These are phyloP conservation scores for Aix galericulata DNA, from an alignment of 2,113 vertebrate genomes.

Conservation along the genomic window DNA sequence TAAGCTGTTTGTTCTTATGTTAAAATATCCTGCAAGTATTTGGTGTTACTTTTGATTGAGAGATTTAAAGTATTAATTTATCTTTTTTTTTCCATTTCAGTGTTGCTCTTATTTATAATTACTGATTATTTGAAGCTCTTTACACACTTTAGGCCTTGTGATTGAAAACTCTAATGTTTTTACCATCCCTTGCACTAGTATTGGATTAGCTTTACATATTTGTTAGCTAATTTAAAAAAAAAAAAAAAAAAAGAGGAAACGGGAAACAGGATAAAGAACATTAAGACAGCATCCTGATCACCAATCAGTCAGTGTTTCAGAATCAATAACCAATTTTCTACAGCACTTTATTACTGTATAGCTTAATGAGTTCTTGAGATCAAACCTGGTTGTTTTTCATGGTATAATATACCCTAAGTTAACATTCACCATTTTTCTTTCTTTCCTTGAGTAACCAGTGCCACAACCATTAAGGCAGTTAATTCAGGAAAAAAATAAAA, in stretches of 20 bases:
- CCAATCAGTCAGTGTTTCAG: neutral
- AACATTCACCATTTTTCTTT: neutral
- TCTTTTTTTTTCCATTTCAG: neutral
- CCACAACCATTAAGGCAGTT: neutral
- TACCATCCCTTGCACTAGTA: neutral
- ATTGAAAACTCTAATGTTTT: neutral
- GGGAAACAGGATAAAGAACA: neutral
- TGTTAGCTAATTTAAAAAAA: neutral
- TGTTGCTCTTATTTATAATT: neutral
- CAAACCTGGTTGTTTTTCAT: neutral
- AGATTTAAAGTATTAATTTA: fast-evolving
- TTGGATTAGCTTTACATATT: neutral
- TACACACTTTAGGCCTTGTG: neutral
- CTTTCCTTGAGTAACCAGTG: neutral
- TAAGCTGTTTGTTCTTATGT: neutral
- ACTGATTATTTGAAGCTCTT: neutral
- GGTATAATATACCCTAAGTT: neutral
- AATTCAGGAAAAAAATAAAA: neutral
- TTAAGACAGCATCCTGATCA: neutral
- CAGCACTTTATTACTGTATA: neutral
- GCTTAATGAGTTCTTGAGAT: slow-evolving; percentile 7
- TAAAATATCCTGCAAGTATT: neutral
- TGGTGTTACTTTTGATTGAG: neutral
- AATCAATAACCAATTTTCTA: slow-evolving; percentile 37
- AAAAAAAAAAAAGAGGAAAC: too few relatives aligned